Evolutionary conservation across 2,113 vertebrate species (phyloP).

Genomic region (Gila orcuttii): DNA sequence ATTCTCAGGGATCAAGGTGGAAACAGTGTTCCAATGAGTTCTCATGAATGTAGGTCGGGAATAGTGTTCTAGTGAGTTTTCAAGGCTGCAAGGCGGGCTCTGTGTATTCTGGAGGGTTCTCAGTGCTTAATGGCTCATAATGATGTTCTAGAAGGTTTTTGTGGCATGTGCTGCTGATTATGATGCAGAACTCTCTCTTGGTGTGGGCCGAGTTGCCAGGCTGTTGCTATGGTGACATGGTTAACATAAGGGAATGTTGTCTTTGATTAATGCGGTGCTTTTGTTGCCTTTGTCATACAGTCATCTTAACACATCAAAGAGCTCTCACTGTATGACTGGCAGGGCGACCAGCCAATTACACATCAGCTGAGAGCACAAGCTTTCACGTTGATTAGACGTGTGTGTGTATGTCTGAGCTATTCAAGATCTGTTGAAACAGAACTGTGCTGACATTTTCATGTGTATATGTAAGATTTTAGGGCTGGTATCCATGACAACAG

Average conservation of each 20-base stretch:
- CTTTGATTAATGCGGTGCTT: conserved; percentile 60
- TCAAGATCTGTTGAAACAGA: conserved; percentile 29
- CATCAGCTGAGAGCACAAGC: conserved; percentile 35
- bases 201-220: conserved; percentile 35
- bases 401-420: conserved; percentile 14
- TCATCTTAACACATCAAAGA: conserved; percentile 71
- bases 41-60: background rate
- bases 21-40: background rate
- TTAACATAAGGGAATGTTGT: conserved; percentile 61
- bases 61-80: background rate
- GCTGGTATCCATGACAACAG: conserved; percentile 57
- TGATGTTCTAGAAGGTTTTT: conserved; percentile 35
- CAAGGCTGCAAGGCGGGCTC: background rate
- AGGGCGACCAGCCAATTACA: conserved; percentile 42
- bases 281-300: conserved; percentile 64
- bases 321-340: conserved; percentile 43
- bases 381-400: conserved; percentile 6
- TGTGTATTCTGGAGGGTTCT: background rate
- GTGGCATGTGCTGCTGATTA: conserved; percentile 39
- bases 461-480: conserved; percentile 48
- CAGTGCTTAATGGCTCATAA: background rate
- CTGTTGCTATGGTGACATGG: conserved; percentile 55
- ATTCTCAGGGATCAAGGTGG: background rate
- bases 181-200: conserved; percentile 46
- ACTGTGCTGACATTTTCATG: conserved; percentile 33